These are phyloP conservation scores for Tonatia bakeri DNA, from an alignment of 2,113 vertebrate genomes.

Conservation along the genomic window DNA sequence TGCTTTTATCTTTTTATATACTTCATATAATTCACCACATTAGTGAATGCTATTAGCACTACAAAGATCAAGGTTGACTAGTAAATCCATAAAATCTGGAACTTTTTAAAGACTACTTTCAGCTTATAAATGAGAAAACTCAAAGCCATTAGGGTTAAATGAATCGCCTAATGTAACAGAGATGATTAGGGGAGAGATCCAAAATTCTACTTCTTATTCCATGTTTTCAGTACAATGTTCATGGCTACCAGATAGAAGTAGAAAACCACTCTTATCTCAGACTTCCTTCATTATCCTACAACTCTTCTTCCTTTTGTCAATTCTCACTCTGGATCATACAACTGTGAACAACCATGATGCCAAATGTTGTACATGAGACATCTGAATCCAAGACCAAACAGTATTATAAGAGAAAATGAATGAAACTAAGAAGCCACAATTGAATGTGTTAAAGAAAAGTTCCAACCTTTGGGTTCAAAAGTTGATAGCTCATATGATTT, in stretches of 20 bases:
- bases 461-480: not conserved
- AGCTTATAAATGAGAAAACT: not conserved
- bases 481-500: not conserved
- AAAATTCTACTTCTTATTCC: not conserved
- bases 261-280: not conserved
- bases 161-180: not conserved
- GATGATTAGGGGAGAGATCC: not conserved
- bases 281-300: not conserved
- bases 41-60: not conserved
- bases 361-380: not conserved
- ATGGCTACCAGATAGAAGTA: no score
- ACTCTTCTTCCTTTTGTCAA: not conserved
- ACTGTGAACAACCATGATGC: not conserved
- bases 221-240: not conserved
- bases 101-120: not conserved
- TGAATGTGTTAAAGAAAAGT: not conserved
- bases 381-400: not conserved
- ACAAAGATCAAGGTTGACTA: not conserved
- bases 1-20: not conserved
- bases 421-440: not conserved
- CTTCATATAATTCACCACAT: not conserved
- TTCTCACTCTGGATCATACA: not conserved
- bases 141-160: not conserved
- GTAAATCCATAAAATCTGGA: not conserved
- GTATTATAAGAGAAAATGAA: not conserved